Evolutionary conservation across 2,797 vertebrate species (phyloP), one percentile per base, ranked within the genome.

Genomic region (Liparis tanakae): DNA sequence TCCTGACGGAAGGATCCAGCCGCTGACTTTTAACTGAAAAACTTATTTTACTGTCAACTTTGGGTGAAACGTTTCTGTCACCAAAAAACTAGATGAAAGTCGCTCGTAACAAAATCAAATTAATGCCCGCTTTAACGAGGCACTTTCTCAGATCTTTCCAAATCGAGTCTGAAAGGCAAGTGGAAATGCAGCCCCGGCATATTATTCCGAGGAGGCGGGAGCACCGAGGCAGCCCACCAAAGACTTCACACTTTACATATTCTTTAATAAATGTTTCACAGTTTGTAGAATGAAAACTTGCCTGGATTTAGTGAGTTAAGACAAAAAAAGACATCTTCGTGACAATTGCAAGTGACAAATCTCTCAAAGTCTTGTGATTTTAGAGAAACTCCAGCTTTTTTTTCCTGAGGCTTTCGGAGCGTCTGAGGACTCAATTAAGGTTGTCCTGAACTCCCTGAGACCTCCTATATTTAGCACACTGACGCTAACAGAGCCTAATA

Each of bases 21-120:
- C 54, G 50, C 75, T 1, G 57, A 78, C 71, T 85, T 81, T 48
- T 48, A 79, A 82, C 70, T 57, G 65, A 81, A 82, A 53, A 84
- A 76, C 78, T 69, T 83, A 64, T 69, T 79, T 73, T 62, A 66
- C 74, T 72, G 80, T 85, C 76, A 67, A 76, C 78, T 79, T 75
- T 80, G 71, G 83, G 83, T 74, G 50, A 77, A 79, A 83, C 39
- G 63, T 61, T 61, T 67, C 83, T 44, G 76, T 84, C 76, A 51
- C 65, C 25, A 48, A 41, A 36, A 14, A 14, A 67, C 5, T 57
- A 90, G 81, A 88, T 85, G 81, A 89, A 90, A 89, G 86, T 70
- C 12, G 9, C 10, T 18, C 87, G 84, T 81, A 85, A 83, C 67
- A 61, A 84, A 79, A 82, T 78, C 53, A 80, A 85, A 87, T 86